Evolutionary conservation across 2,113 vertebrate genomes (phyloP), one percentile per base, ranked within the genome.

Genomic region (Corydoras maculifer): DNA sequence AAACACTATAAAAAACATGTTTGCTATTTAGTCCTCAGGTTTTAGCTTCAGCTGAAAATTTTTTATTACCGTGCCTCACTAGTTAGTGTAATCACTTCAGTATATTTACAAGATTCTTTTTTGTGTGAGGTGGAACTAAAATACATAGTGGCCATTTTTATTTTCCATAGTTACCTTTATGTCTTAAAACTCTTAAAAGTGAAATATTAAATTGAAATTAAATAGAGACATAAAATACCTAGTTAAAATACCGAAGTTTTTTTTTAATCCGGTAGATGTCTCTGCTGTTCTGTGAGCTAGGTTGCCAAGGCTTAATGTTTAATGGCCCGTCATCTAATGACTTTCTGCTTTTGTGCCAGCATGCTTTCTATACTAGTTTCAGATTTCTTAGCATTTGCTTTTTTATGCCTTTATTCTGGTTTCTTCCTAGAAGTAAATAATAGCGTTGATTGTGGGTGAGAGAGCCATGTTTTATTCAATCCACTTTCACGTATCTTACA

Each of bases 211-310:
- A n/a, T n/a, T n/a, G n/a, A n/a, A n/a, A 1, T 43, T 43, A 8
- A 43, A 8, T 5, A 8, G 4, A 8, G 35, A 43, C 35, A 53
- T 53, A 53, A 14, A 53, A 53, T 53, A 53, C 5, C 5, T 9
- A 50, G 13, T 14, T 49, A 49, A 29, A 43, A 7, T 8, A 43
- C 32, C 32, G 14, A 11, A 9, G 31, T 15, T 15, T 31, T 62
- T 49, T 35, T 15, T 54, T 70, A 18, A 48, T 65, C 73, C 74
- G 78, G 64, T 67, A 79, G 80, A 76, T 74, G 75, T 78, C 78
- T 55, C 71, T 77, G 48, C 70, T 72, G 77, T 32, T 58, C 64
- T 78, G 12, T 51, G 9, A 12, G 32, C 25, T 9, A 18, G 25
- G 43, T 18, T 53, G 57, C 15, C 53, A 29, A n/a, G 51, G 25